Conservation (phyloP, 2,888 invertebrate genomes). For the Timandra comae region DNA sequence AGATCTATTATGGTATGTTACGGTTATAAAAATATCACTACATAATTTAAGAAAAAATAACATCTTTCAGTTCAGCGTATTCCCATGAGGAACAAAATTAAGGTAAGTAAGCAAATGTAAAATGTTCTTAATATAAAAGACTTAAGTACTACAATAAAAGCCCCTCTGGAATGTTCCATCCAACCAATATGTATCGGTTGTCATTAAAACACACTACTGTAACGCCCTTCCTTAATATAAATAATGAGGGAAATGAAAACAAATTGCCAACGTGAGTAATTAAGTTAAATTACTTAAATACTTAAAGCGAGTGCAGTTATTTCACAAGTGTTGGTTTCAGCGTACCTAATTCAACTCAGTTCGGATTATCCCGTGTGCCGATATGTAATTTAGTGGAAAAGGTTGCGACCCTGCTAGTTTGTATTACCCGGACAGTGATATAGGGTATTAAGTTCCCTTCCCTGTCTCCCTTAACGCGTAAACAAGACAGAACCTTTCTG, state of each 20-base stretch:
- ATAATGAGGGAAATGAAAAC: constrained; percentile 2
- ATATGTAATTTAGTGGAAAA: constrained; percentile 76
- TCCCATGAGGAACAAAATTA: no score
- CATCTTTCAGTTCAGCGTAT: no score
- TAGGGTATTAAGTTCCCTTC: constrained; percentile 74
- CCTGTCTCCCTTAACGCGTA: constrained; percentile 72
- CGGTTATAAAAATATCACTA: no score
- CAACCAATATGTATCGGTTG: no score
- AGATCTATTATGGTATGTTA: no score
- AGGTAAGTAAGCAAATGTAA: no score
- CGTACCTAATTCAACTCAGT: constrained; percentile 58
- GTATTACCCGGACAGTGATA: constrained; percentile 74
- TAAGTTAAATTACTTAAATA: constrained; percentile 25
- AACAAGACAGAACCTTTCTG: constrained; percentile 73
- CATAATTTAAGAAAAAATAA: no score
- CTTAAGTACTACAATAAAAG: no score
- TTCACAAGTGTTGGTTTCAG: constrained; percentile 44
- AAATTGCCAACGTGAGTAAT: background rate
- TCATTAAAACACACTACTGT: no score
- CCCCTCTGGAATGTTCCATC: no score
- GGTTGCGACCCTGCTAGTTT: constrained; percentile 73
- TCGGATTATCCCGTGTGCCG: constrained; percentile 68
- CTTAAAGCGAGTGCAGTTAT: constrained; percentile 38
- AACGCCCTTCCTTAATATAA: no score
- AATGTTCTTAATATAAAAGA: no score